Evolutionary conservation across 2,888 invertebrate genomes (phyloP).

Genomic region (Norana najaformis): DNA sequence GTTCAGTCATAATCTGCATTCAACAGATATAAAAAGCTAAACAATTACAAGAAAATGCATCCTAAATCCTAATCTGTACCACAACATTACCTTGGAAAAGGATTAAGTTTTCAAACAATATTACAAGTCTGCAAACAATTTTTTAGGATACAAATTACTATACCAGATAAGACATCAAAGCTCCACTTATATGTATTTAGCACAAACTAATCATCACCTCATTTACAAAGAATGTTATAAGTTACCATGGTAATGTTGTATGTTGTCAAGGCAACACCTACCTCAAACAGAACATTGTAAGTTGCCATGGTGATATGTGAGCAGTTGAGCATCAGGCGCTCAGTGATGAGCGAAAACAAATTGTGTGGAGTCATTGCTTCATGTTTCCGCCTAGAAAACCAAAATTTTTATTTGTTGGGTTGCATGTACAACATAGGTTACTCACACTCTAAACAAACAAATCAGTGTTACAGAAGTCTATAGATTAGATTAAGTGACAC

Average conservation of each 20-base stretch:
- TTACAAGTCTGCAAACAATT: background rate
- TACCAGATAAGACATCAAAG: background rate
- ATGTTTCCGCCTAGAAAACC: conserved; percentile 81
- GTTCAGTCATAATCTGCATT: conserved; percentile 87
- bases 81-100: background rate
- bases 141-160: background rate
- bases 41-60: background rate
- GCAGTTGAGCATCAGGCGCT: conserved; percentile 84
- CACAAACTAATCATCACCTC: background rate
- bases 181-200: background rate
- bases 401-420: conserved; percentile 24
- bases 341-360: conserved; percentile 92
- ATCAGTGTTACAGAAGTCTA: background rate
- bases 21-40: background rate
- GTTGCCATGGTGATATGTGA: conserved; percentile 88
- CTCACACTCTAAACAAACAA: background rate
- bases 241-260: background rate
- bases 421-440: background rate
- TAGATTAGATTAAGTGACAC: background rate
- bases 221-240: background rate
- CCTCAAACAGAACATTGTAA: conserved; percentile 96
- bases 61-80: background rate
- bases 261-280: conserved; percentile 50
- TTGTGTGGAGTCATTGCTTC: conserved; percentile 99
- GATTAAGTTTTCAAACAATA: no score